These are phyloP conservation scores for Apis florea DNA, from an alignment of 1,140 invertebrate genomes.

Conservation along the genomic window DNA sequence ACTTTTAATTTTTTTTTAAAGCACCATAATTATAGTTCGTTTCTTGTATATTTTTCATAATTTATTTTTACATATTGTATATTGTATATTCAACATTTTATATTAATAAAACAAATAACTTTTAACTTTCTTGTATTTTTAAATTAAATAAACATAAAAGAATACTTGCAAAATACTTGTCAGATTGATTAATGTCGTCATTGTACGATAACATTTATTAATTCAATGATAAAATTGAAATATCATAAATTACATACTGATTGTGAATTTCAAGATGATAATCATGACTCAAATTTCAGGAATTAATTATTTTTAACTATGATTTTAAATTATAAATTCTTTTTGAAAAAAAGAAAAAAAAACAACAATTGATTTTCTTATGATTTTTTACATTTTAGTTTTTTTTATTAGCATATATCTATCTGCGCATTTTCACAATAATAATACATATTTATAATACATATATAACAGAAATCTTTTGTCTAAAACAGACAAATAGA, in stretches of 20 bases:
- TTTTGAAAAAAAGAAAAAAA: constrained; percentile 21
- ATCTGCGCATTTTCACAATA: constrained; percentile 50
- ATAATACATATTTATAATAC: constrained; percentile 52
- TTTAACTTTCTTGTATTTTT: not conserved
- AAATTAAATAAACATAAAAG: not conserved
- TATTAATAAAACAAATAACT: not conserved
- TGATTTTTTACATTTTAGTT: constrained; percentile 30
- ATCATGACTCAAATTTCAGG: not conserved
- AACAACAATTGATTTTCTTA: constrained; percentile 16
- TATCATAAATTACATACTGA: not conserved
- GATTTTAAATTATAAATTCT: constrained; percentile 6
- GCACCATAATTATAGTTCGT: not conserved
- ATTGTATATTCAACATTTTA: not conserved
- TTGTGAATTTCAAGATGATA: constrained; percentile 3
- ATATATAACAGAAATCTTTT: constrained; percentile 50
- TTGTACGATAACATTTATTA: not conserved
- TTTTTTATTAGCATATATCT: constrained; percentile 45
- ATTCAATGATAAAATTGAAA: not conserved
- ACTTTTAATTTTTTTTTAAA: constrained; percentile 9
- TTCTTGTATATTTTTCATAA: not conserved
- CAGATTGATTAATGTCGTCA: not conserved
- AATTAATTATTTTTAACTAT: not conserved
- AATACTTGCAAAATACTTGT: not conserved
- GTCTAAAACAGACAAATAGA: constrained; percentile 29
- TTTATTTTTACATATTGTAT: constrained; percentile 1